These are phyloP conservation scores for Strigops habroptila DNA, from an alignment of 2,113 vertebrate genomes.

Conservation along the genomic window DNA sequence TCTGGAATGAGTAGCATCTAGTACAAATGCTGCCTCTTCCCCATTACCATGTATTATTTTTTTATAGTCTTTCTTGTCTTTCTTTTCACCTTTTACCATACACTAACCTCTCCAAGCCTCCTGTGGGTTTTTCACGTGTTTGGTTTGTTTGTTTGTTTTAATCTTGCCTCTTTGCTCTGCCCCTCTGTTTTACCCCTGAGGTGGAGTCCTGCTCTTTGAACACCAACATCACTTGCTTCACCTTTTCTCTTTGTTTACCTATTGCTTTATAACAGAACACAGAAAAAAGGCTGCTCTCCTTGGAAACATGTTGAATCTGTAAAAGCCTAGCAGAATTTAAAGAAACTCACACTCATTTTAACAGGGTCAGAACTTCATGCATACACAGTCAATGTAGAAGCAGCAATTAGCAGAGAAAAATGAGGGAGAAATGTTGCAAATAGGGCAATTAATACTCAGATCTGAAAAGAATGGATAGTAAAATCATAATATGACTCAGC, in stretches of 20 bases:
- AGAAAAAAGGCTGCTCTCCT: neutral
- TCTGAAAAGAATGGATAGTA: neutral
- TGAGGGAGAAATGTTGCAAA: neutral
- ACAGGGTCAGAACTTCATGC: neutral
- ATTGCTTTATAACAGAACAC: neutral
- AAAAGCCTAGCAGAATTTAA: neutral
- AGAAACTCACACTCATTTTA: neutral
- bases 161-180: neutral
- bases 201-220: neutral
- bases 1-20: neutral
- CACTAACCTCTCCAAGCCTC: neutral
- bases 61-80: neutral
- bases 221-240: neutral
- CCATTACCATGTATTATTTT: neutral
- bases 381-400: neutral
- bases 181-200: neutral
- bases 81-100: neutral
- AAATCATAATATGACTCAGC: neutral
- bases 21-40: neutral
- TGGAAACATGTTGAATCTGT: neutral
- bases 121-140: accelerated
- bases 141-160: neutral
- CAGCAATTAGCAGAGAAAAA: neutral
- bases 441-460: neutral
- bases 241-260: neutral